Base-by-base conservation (phyloP, 2,797 vertebrate species). In the Anniella stebbinsi region DNA sequence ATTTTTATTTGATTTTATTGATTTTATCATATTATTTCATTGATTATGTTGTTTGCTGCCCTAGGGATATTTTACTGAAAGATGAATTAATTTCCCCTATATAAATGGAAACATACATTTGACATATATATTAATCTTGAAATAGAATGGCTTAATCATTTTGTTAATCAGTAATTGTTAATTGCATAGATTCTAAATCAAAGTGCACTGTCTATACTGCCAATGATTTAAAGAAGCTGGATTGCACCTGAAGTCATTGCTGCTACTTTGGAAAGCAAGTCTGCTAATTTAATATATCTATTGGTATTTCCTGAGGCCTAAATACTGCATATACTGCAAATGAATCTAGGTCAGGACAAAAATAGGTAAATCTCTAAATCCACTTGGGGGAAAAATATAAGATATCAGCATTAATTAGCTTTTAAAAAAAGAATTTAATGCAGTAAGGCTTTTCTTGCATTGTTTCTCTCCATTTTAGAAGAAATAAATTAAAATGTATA, bases 401-500 rank as follows among this genome's bases (percentile, higher is more conserved):
- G 69, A 84, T 4, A 91, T 92, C 89, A 92, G 54, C n/a, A 90
- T 93, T 93, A 85, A 80, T 38, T 1, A 51, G 66, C 13, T 67
- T 86, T 87, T 28, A 90, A 88, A 90, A 90, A 91, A 33, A 86
- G 88, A 15, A 17, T 0, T 48, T 30, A 60, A 84, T 70, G 67
- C 45, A 66, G 86, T 86, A 75, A 91, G 91, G 89, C 90, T 48
- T 92, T 92, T 75, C 83, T 80, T 76, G 69, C 36, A 84, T 54
- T 91, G 38, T 94, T 92, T 94, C 54, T 70, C 63, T 48, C 72
- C 51, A 80, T 85, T 51, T 90, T 93, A 76, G 15, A 89, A 90
- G 54, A 82, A 80, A 91, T 93, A 90, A 63, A 87, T 87, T 92
- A 93, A 94, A 80, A 91, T 87, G 89, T 48, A 85, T 36, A 36